Evolutionary conservation across 2,113 vertebrate genomes (phyloP).

Genomic region (Loxodonta africana): DNA sequence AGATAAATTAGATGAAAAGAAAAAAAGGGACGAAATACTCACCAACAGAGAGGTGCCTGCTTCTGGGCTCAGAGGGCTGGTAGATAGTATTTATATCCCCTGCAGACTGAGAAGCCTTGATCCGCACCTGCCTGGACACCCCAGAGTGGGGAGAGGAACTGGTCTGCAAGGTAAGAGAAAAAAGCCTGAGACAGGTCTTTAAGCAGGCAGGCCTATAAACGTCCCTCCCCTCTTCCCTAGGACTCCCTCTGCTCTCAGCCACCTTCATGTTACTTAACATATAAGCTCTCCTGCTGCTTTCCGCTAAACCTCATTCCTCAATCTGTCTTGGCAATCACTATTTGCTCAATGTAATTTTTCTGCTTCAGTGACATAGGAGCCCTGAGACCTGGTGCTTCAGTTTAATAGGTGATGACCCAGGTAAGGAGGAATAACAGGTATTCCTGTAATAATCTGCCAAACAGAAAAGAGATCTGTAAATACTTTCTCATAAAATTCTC

Average conservation of each 20-base stretch:
- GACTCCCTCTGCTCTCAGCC: neutral
- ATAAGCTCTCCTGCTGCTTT: neutral
- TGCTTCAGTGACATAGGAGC: neutral
- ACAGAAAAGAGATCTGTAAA: constrained; percentile 60
- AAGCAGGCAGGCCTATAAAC: constrained; percentile 26
- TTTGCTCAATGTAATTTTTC: constrained; percentile 13
- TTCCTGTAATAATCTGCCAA: constrained; percentile 37
- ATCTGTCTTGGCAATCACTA: neutral
- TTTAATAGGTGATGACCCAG: constrained; percentile 50
- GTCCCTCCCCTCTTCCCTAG: neutral
- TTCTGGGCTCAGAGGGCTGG: constrained; percentile 94
- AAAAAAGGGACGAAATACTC: constrained; percentile 86
- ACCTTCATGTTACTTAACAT: neutral
- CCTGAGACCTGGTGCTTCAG: neutral
- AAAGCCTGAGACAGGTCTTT: constrained; percentile 49
- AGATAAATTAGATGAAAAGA: constrained; percentile 31
- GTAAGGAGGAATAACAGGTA: constrained; percentile 48
- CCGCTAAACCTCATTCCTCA: neutral
- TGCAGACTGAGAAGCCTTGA: constrained; percentile 96
- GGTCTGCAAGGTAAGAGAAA: constrained; percentile 84
- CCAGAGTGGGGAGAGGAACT: constrained; percentile 92
- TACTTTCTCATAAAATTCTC: constrained; percentile 61
- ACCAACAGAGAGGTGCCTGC: constrained; percentile 96
- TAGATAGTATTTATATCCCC: constrained; percentile 94
- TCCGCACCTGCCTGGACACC: constrained; percentile 95